A percentile compares a stretch with the other conserved stretches of the same genome.
Conservation (phyloP, 2,797 vertebrate species). For the Dermochelys coriacea region DNA sequence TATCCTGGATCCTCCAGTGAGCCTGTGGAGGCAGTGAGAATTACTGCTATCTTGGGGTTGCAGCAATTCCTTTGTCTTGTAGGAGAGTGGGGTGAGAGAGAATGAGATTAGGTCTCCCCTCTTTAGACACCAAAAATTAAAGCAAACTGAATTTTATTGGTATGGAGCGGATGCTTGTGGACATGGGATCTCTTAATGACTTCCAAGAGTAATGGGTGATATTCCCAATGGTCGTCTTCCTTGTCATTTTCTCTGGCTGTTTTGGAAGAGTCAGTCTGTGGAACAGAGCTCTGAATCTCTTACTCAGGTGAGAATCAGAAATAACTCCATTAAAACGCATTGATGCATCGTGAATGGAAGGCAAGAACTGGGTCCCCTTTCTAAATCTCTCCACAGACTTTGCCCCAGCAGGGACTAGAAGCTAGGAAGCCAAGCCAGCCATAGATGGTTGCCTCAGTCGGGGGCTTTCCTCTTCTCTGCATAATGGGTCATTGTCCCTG, state of each 20-base stretch:
- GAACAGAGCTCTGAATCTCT: neutral
- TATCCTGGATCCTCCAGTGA: neutral
- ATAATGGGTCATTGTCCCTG: accelerated
- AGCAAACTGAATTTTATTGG: neutral
- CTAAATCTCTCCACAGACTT: accelerated
- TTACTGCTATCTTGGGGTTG: accelerated
- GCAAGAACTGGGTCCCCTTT: neutral
- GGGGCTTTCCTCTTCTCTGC: neutral
- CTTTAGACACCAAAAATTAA: neutral
- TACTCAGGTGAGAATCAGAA: neutral
- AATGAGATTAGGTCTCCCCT: neutral
- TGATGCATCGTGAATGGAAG: neutral
- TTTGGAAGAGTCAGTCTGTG: neutral
- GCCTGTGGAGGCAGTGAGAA: neutral
- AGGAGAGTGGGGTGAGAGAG: neutral
- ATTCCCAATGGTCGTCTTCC: neutral
- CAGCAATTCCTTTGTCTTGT: neutral
- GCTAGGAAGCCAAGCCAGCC: neutral
- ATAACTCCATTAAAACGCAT: neutral
- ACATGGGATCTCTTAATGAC: neutral
- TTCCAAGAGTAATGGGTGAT: neutral
- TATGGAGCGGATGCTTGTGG: neutral
- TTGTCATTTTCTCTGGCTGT: neutral
- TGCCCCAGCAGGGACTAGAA: neutral
- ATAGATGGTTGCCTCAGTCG: neutral